Evolutionary conservation across 2,113 vertebrate genomes (phyloP).

Genomic region (Phrynosoma platyrhinos): DNA sequence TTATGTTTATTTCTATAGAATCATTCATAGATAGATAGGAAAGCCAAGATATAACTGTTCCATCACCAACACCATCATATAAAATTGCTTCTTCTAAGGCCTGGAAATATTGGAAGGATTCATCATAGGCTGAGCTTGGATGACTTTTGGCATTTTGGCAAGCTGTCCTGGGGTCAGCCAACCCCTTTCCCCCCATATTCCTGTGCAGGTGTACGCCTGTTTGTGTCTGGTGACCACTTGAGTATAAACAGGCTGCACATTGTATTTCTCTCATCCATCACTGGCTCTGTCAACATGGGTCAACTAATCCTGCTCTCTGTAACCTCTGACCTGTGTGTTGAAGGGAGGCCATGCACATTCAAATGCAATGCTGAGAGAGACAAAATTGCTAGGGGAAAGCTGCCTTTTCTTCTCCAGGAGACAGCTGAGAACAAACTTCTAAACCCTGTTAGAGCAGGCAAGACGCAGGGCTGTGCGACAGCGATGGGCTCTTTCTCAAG

Average conservation of each 20-base stretch:
- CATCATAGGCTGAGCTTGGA: fast-evolving
- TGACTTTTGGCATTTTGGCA: slow-evolving; percentile 2
- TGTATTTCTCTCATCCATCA: slow-evolving; percentile 76
- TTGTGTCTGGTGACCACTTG: background rate
- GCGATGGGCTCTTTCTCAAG: background rate
- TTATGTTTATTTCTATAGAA: too few species aligned
- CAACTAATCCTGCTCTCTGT: slow-evolving; percentile 69
- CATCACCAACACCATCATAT: background rate
- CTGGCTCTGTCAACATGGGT: slow-evolving; percentile 73
- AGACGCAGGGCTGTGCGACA: slow-evolving; percentile 32
- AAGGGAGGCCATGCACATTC: slow-evolving; percentile 66
- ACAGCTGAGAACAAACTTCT: slow-evolving; percentile 66
- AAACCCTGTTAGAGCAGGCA: slow-evolving; percentile 48
- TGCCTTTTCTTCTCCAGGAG: slow-evolving; percentile 56
- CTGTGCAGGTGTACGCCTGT: slow-evolving; percentile 48
- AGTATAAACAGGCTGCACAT: slow-evolving; percentile 57
- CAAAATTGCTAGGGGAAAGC: slow-evolving; percentile 65
- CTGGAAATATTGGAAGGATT: fast-evolving
- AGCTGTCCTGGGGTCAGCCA: background rate
- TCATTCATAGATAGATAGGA: background rate
- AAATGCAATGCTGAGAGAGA: slow-evolving; percentile 69
- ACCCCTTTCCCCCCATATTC: background rate
- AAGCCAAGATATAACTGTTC: background rate
- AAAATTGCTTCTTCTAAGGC: background rate
- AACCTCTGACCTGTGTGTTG: slow-evolving; percentile 65